Evolutionary conservation across 2,888 invertebrate genomes (phyloP).

Genomic region (Carterocephalus palaemon): DNA sequence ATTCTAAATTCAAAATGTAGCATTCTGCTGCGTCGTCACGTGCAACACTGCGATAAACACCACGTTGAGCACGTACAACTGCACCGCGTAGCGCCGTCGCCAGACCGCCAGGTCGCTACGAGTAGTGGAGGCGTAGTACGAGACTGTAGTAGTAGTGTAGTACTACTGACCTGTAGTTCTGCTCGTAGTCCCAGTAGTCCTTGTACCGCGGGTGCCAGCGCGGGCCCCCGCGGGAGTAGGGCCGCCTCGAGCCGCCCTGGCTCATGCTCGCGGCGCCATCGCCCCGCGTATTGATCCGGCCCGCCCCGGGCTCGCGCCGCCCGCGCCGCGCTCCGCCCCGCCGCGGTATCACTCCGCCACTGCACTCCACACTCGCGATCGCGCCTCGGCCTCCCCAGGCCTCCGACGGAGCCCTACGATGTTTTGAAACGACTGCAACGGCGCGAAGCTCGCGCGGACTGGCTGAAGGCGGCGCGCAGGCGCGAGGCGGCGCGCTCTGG

Average conservation of each 20-base stretch:
- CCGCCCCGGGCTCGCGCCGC: constrained; percentile 39
- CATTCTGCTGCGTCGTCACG: too few species aligned
- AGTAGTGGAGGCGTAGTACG: too few species aligned
- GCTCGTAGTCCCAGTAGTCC: constrained; percentile 76
- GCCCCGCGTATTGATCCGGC: constrained; percentile 60
- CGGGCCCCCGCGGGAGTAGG: constrained; percentile 71
- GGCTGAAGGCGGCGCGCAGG: constrained; percentile 45
- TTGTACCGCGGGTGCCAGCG: constrained; percentile 76
- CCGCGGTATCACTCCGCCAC: constrained; percentile 38
- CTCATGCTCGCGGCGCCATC: constrained; percentile 69
- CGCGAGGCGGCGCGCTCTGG: constrained; percentile 48
- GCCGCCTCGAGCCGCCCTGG: constrained; percentile 70
- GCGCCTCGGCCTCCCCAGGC: constrained; percentile 36
- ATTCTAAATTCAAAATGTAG: too few species aligned
- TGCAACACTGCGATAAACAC: too few species aligned
- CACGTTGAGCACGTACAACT: too few species aligned
- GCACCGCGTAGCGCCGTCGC: too few species aligned
- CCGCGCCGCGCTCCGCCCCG: constrained; percentile 37
- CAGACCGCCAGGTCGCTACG: too few species aligned
- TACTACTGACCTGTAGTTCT: constrained; percentile 67
- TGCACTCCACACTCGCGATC: constrained; percentile 53
- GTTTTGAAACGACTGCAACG: constrained; percentile 53
- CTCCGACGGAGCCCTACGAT: constrained; percentile 45
- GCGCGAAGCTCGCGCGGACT: constrained; percentile 62
- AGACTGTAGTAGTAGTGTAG: too few species aligned